phyloP scores from a whole-genome alignment of 1,140 invertebrate species.

The Aphelenchoides fujianensis region DNA sequence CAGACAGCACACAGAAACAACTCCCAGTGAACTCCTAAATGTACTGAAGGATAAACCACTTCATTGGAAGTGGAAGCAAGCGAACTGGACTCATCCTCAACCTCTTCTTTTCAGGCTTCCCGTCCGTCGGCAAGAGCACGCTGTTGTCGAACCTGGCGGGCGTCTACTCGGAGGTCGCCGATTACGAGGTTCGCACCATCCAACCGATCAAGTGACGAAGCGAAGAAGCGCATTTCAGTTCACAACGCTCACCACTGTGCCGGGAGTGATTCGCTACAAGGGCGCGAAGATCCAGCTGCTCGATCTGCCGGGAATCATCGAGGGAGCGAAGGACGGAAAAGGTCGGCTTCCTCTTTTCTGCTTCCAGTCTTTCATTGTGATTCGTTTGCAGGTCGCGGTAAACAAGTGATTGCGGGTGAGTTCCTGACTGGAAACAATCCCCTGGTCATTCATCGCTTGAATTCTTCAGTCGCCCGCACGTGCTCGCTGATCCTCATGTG shows the following conservation, averaged over 20 bases:
- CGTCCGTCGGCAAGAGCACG: slow-evolving; percentile 98
- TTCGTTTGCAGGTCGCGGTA: too few relatives aligned
- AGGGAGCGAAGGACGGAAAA: slow-evolving; percentile 99
- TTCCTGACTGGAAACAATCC: slow-evolving; percentile 21
- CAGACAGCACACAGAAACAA: too few relatives aligned
- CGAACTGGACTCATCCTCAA: too few relatives aligned
- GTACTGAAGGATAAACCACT: too few relatives aligned
- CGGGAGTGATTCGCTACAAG: slow-evolving; percentile 98
- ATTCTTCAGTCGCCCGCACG: slow-evolving; percentile 89
- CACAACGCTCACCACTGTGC: slow-evolving; percentile 97
- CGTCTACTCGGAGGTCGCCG: slow-evolving; percentile 96
- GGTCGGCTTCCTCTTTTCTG: too few relatives aligned
- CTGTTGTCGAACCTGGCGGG: slow-evolving; percentile 91
- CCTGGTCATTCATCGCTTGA: slow-evolving; percentile 39
- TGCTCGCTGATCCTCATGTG: slow-evolving; percentile 98
- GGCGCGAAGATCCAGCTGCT: slow-evolving; percentile 98
- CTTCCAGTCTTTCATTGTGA: too few relatives aligned
- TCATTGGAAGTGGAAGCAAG: too few relatives aligned
- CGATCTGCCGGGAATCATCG: slow-evolving; percentile 99
- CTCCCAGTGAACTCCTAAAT: too few relatives aligned
- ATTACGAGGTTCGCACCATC: slow-evolving; percentile 27
- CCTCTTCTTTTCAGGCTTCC: slow-evolving; percentile 83
- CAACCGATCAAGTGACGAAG: too few relatives aligned
- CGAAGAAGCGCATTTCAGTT: slow-evolving; percentile 99
- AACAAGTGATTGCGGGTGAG: slow-evolving; percentile 88